phyloP scores from a whole-genome alignment of 2,888 invertebrate species.

The Gymnoscelis rufifasciata region DNA sequence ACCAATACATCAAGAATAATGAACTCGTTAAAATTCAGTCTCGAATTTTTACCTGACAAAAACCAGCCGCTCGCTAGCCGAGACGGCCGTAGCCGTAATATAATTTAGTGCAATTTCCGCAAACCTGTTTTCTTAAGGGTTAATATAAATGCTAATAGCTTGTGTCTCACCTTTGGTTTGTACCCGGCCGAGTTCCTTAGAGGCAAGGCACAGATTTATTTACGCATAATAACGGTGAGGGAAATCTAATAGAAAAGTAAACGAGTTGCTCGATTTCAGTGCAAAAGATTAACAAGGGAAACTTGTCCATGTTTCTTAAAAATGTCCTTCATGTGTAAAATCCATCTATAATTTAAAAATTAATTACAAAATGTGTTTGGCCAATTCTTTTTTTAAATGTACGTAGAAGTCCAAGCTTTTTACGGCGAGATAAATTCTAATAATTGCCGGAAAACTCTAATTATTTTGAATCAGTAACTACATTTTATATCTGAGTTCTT shows the following conservation, averaged over 20 bases:
- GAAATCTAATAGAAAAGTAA: background rate
- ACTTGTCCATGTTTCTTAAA: too few relatives aligned
- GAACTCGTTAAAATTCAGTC: conserved; percentile 4
- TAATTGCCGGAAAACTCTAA: too few relatives aligned
- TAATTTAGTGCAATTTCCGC: conserved; percentile 53
- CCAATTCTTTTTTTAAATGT: too few relatives aligned
- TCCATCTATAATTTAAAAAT: too few relatives aligned
- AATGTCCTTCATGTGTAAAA: too few relatives aligned
- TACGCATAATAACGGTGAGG: conserved; percentile 15
- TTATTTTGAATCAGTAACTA: too few relatives aligned
- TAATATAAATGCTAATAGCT: conserved; percentile 70
- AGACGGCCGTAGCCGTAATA: conserved; percentile 44
- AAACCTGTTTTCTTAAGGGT: conserved; percentile 59
- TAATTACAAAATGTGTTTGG: too few relatives aligned
- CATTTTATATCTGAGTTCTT: too few relatives aligned
- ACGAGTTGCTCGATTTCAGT: background rate
- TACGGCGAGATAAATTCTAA: too few relatives aligned
- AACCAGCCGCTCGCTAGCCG: conserved; percentile 3
- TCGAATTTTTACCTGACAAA: conserved; percentile 8
- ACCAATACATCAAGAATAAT: conserved; percentile 2
- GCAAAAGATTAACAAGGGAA: background rate
- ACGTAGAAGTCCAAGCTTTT: too few relatives aligned
- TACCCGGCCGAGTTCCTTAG: conserved; percentile 21
- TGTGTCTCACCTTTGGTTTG: conserved; percentile 35
- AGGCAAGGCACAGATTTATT: conserved; percentile 24